phyloP scores from a whole-genome alignment of 2,797 vertebrate genomes.

The Hephaestus fuliginosus region DNA sequence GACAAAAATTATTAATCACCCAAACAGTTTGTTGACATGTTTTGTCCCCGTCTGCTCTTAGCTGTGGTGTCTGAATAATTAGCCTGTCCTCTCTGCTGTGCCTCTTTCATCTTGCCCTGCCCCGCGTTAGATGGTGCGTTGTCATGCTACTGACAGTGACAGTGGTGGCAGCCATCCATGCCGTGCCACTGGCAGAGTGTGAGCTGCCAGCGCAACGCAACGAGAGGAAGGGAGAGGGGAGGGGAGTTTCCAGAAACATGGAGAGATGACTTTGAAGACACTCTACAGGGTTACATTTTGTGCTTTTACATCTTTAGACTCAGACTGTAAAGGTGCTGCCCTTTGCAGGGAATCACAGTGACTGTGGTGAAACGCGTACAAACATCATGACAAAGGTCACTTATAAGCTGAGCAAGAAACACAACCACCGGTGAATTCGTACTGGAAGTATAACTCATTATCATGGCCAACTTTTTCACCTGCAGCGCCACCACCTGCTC shows the following conservation, averaged over 20 bases:
- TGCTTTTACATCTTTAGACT: slow-evolving; percentile 32
- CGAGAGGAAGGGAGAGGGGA: slow-evolving; percentile 13
- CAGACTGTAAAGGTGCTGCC: slow-evolving; percentile 32
- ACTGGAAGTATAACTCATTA: slow-evolving; percentile 40
- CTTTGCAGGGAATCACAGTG: slow-evolving; percentile 21
- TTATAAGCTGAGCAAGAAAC: slow-evolving; percentile 37
- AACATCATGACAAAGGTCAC: slow-evolving; percentile 45
- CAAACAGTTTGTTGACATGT: slow-evolving; percentile 79
- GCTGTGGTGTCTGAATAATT: slow-evolving; percentile 83
- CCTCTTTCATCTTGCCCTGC: slow-evolving; percentile 72
- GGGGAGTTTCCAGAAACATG: slow-evolving; percentile 43
- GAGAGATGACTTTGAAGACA: slow-evolving; percentile 35
- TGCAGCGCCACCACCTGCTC: slow-evolving; percentile 65
- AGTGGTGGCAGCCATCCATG: slow-evolving; percentile 76
- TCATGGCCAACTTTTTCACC: slow-evolving; percentile 52
- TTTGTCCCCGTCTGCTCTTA: slow-evolving; percentile 72
- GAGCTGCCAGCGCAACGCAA: slow-evolving; percentile 61
- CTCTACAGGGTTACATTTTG: slow-evolving; percentile 26
- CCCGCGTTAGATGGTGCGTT: slow-evolving; percentile 70
- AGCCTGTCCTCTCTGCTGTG: slow-evolving; percentile 74
- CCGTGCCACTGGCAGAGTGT: slow-evolving; percentile 71
- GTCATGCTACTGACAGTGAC: slow-evolving; percentile 75
- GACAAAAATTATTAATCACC: slow-evolving; percentile 80
- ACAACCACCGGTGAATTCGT: slow-evolving; percentile 29
- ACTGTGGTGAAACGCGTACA: slow-evolving; percentile 34